Percentiles rank a stretch among this genome's conserved stretches.
Evolutionary conservation across 2,113 vertebrate species (phyloP).

Genomic region (Tetrax tetrax): DNA sequence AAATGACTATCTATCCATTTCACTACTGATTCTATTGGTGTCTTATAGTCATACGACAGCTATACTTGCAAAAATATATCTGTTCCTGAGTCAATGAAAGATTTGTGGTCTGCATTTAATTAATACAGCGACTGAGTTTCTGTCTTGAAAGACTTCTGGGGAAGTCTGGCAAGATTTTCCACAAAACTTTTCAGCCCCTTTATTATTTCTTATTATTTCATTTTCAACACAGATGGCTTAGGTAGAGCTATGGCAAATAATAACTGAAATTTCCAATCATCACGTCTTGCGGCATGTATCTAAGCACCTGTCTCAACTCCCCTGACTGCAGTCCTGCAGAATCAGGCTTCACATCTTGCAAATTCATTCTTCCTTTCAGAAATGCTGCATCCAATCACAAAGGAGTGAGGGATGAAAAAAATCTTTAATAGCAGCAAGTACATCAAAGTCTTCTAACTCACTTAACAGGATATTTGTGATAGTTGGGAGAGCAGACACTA

Average conservation of each 20-base stretch:
- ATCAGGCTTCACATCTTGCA: not conserved
- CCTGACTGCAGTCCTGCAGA: not conserved
- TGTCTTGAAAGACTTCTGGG: not conserved
- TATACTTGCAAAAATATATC: not conserved
- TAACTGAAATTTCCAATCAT: not conserved
- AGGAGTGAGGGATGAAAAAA: not conserved
- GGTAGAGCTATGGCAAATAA: not conserved
- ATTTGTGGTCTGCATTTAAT: not conserved
- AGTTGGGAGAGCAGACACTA: not conserved
- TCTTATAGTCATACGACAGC: too few species aligned
- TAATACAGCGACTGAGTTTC: not conserved
- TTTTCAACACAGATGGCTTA: not conserved
- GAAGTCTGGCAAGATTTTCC: not conserved
- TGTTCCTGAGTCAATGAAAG: not conserved
- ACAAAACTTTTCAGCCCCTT: not conserved
- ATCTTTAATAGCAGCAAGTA: not conserved
- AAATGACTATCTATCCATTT: not conserved
- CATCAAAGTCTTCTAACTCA: not conserved
- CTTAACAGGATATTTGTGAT: not conserved
- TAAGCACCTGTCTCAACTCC: not conserved
- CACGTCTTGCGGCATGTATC: accelerated
- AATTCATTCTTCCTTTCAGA: not conserved
- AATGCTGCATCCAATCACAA: not conserved
- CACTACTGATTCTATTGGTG: not conserved
- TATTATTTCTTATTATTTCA: not conserved